These are phyloP conservation scores for Tapirus indicus DNA, from an alignment of 2,797 vertebrate species.

Conservation along the genomic window DNA sequence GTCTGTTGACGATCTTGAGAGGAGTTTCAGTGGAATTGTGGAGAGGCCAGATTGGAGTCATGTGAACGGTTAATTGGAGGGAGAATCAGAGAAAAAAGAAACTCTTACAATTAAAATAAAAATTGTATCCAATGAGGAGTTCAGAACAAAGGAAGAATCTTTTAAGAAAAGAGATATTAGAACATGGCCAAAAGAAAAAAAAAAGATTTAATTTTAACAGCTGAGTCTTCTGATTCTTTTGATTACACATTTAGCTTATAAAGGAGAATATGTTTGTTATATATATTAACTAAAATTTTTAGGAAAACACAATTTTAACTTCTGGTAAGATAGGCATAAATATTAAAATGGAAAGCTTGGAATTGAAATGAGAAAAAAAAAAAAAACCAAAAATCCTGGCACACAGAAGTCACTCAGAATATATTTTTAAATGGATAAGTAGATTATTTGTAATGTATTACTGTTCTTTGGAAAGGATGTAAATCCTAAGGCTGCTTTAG, in stretches of 20 bases:
- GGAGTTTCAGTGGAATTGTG: not conserved
- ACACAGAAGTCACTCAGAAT: not conserved
- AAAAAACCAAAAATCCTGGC: not conserved
- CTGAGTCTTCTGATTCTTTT: not conserved
- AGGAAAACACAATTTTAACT: not conserved
- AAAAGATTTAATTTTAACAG: not conserved
- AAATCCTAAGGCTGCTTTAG: conserved; percentile 26
- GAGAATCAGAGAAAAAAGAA: not conserved
- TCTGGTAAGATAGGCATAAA: not conserved
- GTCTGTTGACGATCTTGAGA: not conserved
- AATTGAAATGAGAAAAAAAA: conserved; percentile 2
- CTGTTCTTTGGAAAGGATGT: not conserved
- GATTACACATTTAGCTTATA: not conserved
- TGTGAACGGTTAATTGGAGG: not conserved
- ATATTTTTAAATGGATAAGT: conserved; percentile 19
- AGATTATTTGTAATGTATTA: not conserved
- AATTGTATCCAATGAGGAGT: not conserved
- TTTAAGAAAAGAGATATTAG: not conserved
- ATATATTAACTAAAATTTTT: not conserved
- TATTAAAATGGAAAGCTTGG: not conserved
- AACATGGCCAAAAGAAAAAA: not conserved
- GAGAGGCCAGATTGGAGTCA: not conserved
- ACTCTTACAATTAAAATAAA: not conserved
- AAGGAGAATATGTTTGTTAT: not conserved
- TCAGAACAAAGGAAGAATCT: not conserved